A percentile compares a stretch with the other conserved stretches of the same genome.
Evolutionary conservation across 2,888 invertebrate species (phyloP).

Genomic region (Scaptomyza flava): DNA sequence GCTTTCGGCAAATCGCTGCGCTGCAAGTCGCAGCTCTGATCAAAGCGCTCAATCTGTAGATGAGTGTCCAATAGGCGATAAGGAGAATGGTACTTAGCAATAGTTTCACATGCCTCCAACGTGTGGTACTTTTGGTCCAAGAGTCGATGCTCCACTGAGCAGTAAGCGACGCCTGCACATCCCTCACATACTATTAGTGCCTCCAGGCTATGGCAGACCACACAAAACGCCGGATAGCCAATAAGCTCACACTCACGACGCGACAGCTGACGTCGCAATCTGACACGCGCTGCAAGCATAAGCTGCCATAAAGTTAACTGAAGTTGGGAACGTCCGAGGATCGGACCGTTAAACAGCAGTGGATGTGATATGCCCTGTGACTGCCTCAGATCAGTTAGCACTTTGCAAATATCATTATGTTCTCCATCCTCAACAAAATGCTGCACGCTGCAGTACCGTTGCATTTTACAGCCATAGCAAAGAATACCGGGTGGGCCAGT

Average conservation of each 20-base stretch:
- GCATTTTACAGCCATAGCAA: slow-evolving; percentile 87
- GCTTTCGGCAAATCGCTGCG: slow-evolving; percentile 55
- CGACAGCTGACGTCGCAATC: slow-evolving; percentile 59
- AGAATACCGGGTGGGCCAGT: slow-evolving; percentile 7
- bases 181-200: slow-evolving; percentile 48
- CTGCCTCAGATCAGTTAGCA: slow-evolving; percentile 69
- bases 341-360: slow-evolving; percentile 53
- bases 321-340: slow-evolving; percentile 47
- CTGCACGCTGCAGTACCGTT: slow-evolving; percentile 87
- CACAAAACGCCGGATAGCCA: slow-evolving; percentile 74
- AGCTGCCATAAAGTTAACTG: slow-evolving; percentile 60
- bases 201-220: slow-evolving; percentile 65
- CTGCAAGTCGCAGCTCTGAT: slow-evolving; percentile 24
- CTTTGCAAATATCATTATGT: slow-evolving; percentile 87
- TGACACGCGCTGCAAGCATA: slow-evolving; percentile 56
- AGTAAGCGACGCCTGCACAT: slow-evolving; percentile 74
- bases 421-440: slow-evolving; percentile 89
- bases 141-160: slow-evolving; percentile 63
- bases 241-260: slow-evolving; percentile 72
- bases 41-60: slow-evolving; percentile 20
- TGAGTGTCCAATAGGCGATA: slow-evolving; percentile 49
- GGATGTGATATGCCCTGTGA: slow-evolving; percentile 58
- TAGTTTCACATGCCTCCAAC: slow-evolving; percentile 53
- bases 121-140: slow-evolving; percentile 57
- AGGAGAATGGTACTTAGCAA: slow-evolving; percentile 72